Conservation (phyloP, 2,797 vertebrate species). For the Sarcoramphus papa region DNA sequence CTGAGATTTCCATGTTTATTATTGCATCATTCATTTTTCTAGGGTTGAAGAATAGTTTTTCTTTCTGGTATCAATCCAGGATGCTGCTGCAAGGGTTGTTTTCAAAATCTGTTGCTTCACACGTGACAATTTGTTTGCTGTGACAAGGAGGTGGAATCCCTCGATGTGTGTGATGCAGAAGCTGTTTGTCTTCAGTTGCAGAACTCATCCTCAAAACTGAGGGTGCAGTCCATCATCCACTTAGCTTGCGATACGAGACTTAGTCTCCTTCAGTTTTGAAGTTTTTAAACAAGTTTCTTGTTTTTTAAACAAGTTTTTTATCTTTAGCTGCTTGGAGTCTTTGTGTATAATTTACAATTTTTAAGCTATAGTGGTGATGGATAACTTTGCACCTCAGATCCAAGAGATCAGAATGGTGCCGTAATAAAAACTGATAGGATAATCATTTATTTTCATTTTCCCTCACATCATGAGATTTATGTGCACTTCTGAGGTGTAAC, state of each 20-base stretch:
- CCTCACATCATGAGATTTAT: not conserved
- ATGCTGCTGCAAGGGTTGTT: not conserved
- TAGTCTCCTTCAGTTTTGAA: not conserved
- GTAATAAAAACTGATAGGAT: conserved; percentile 12
- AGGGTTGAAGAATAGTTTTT: not conserved
- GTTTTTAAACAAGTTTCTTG: not conserved
- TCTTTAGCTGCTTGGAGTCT: not conserved
- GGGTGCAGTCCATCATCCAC: not conserved
- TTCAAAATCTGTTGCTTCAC: not conserved
- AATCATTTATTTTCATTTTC: conserved; percentile 11
- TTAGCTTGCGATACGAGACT: not conserved
- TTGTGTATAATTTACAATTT: not conserved
- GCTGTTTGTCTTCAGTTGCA: not conserved
- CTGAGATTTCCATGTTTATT: not conserved
- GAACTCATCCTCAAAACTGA: not conserved
- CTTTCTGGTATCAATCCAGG: not conserved
- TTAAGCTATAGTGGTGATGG: not conserved
- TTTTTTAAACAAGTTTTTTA: not conserved
- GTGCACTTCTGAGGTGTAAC: not conserved
- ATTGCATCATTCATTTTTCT: not conserved
- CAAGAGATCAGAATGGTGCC: not conserved
- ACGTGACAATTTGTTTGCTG: not conserved
- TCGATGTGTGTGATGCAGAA: not conserved
- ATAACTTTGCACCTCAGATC: not conserved
- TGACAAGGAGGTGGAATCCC: not conserved